Conservation (phyloP, 2,113 vertebrate genomes). For the Eurystomus gularis region DNA sequence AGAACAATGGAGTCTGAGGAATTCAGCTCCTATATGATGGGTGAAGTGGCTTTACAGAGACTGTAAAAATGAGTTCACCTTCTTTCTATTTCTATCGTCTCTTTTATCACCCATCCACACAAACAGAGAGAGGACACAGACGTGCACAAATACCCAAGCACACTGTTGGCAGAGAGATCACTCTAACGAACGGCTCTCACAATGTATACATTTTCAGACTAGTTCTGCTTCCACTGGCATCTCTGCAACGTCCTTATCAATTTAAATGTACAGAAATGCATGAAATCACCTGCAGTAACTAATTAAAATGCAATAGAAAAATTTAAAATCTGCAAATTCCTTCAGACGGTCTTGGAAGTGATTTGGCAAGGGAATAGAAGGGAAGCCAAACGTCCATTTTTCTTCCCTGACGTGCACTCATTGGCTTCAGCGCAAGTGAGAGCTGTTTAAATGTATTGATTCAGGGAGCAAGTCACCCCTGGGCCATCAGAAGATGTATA, state of each 20-base stretch:
- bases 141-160: neutral
- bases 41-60: neutral
- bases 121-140: neutral
- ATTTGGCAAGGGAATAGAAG: neutral
- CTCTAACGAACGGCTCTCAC: neutral
- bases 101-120: neutral
- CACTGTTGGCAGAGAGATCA: neutral
- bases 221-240: neutral
- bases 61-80: neutral
- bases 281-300: neutral
- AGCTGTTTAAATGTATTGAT: neutral
- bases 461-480: neutral
- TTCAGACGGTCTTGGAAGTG: neutral
- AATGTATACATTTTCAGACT: neutral
- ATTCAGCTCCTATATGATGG: neutral
- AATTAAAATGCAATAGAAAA: neutral
- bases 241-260: neutral
- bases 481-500: neutral
- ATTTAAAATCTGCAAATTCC: neutral
- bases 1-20: neutral
- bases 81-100: neutral
- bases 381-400: neutral
- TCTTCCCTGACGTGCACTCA: neutral
- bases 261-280: neutral
- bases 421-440: neutral